These are phyloP conservation scores for Neodontobutis hainanensis DNA, from an alignment of 2,113 vertebrate genomes.

Conservation along the genomic window DNA sequence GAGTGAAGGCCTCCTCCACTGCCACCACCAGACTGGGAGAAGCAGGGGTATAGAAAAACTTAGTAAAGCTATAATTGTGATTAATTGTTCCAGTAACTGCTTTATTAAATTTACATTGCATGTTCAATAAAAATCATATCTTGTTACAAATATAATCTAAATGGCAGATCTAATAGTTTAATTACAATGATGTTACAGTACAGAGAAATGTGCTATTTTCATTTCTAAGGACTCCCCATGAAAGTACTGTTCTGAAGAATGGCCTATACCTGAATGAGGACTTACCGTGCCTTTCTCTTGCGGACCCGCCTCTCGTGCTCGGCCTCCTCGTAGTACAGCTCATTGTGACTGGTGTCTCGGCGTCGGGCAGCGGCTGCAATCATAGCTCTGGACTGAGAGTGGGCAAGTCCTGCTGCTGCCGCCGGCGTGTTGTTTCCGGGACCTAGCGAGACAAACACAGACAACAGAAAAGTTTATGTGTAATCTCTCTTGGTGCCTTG, in stretches of 20 bases:
- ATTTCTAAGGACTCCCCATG: too few relatives aligned
- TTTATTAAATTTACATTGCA: too few relatives aligned
- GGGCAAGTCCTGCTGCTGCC: slow-evolving; percentile 58
- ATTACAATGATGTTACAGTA: too few relatives aligned
- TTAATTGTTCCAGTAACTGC: too few relatives aligned
- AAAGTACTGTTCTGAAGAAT: too few relatives aligned
- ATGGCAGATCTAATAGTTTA: too few relatives aligned
- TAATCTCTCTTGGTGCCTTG: too few relatives aligned
- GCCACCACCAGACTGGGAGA: slow-evolving; percentile 88
- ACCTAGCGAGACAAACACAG: slow-evolving; percentile 25
- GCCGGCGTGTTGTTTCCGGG: slow-evolving; percentile 63
- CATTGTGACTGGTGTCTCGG: slow-evolving; percentile 90
- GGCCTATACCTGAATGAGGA: not conserved
- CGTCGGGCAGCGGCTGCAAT: slow-evolving; percentile 88
- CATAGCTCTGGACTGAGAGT: slow-evolving; percentile 87
- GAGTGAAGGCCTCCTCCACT: slow-evolving; percentile 94
- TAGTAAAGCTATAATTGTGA: too few relatives aligned
- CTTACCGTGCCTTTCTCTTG: slow-evolving; percentile 88
- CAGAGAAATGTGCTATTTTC: too few relatives aligned
- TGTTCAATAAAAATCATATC: too few relatives aligned
- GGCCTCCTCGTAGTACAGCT: slow-evolving; percentile 93
- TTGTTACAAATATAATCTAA: too few relatives aligned
- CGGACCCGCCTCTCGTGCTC: slow-evolving; percentile 92
- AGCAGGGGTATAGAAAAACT: not conserved
- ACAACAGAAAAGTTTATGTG: not conserved